Evolutionary conservation across 2,113 vertebrate species (phyloP).

Genomic region (Lonchura striata): DNA sequence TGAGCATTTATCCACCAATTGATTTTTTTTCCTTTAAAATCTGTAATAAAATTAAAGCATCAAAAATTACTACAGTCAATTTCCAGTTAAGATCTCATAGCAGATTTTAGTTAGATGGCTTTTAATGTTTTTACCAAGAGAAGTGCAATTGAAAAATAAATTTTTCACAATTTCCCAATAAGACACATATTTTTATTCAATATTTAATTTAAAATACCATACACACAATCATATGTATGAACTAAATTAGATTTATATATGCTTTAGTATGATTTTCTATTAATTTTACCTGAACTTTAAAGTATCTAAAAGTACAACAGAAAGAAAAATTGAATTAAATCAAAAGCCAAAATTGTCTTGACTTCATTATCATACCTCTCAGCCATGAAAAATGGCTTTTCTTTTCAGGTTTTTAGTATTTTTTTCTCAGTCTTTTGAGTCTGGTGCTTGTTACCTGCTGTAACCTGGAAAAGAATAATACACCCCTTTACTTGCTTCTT

Average conservation of each 20-base stretch:
- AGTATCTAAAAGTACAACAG: neutral
- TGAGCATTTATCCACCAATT: neutral
- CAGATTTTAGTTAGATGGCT: neutral
- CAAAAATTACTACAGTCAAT: neutral
- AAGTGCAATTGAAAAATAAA: rapidly evolving
- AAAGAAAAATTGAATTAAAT: neutral
- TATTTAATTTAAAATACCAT: neutral
- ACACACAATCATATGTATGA: neutral
- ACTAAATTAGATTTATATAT: neutral
- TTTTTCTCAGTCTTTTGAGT: neutral
- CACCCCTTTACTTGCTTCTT: neutral
- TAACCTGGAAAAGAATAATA: neutral
- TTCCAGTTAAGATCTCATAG: neutral
- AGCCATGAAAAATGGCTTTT: neutral
- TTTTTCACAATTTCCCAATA: neutral
- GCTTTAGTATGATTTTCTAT: neutral
- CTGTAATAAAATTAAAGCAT: neutral
- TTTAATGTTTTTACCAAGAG: neutral
- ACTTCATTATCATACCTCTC: neutral
- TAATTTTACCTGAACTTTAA: neutral
- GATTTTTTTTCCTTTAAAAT: neutral
- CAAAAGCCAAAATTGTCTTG: neutral
- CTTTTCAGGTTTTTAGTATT: rapidly evolving
- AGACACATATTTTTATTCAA: neutral
- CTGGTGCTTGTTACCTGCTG: neutral